Base-by-base conservation (phyloP, 53 echinoderm and acorn worm species). In the Echinometra lucunter region DNA sequence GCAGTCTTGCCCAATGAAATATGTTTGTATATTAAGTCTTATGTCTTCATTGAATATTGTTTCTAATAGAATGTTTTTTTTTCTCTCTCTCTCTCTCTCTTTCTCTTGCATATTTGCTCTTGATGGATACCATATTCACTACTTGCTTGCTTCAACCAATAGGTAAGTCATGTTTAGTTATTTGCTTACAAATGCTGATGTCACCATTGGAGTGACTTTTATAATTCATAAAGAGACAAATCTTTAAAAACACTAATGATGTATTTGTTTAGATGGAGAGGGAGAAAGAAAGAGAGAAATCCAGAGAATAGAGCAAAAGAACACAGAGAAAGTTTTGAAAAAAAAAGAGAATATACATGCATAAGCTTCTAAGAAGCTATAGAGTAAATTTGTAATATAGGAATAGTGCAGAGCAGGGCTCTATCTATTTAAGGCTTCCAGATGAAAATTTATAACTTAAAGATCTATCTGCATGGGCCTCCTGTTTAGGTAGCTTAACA, bases 51-150 rank as follows among this genome's bases (percentile, higher is more conserved):
- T 53, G 53, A 53, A 53, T 19, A 78, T 85, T n/a, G 0, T n/a
- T 53, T 28, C 19, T 85, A 85, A 85, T n/a, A 45, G 49, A 25
- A 47, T 28, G 3, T 85, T n/a, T 85, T 85, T 53, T 30, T 12
- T 63, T 9, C 27, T 82, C 45, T 82, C 44, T 85, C 63, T 63
- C 42, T 53, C 53, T 11, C 53, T 18, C 10, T 81, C n/a, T 81
- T 81, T 81, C 44, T 85, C 19, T 85, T 85, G 38, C 85, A 85
- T 85, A 85, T 85, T 85, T 45, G 19, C 28, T 47, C 47, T 40
- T 49, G 85, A 27, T 49, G 38, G 78, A 18, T 45, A 30, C 85
- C 85, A 40, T 85, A 37, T 37, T 74, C 9, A 53, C 53, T 53
- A 40, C 81, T 81, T 81, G 0, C 27, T 16, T 85, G n/a, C 45